Evolutionary conservation across 2,888 invertebrate species (phyloP), one percentile per base, ranked within the genome.

Genomic region (Aphodius granarius): DNA sequence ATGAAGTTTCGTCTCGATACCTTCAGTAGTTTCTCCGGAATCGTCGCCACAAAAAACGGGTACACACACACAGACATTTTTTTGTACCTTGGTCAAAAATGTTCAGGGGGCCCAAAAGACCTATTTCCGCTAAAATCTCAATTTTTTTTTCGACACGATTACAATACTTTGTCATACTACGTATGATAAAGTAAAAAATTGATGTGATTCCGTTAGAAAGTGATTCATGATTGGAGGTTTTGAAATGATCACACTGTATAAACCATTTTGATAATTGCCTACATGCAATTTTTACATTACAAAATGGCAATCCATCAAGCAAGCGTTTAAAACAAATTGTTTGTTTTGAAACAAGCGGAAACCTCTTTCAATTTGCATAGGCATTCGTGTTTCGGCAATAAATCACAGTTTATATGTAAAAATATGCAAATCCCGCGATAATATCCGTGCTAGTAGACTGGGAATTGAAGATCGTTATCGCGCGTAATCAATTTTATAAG

Each of bases 321-420:
- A 43, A 43, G 43, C 43, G 43, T 6, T 43, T 43, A 9, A 43
- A 43, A 43, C 2, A 21, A 68, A 68, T 68, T 68, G 68, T 21
- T 68, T 68, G 68, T 68, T 68, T 68, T 22, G 68, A 68, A 20
- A 68, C 68, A 43, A 43, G 21, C 68, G 20, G n/a, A 68, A 68
- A 68, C 21, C 68, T 20, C 21, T n/a, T 22, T 22, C 22, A 68
- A 68, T 68, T 68, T 68, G 68, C 68, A 68, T 68, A 68, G 21
- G 21, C 68, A 22, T 68, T 68, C 20, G 21, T 68, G 22, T 20
- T 68, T 20, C 68, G 68, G 68, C n/a, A n/a, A 68, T 68, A 68
- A 68, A 68, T 68, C 68, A 68, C 20, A n/a, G 68, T 68, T 68
- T 68, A 22, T 68, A 68, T 68, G 68, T 68, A 68, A 68, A 68